phyloP scores from a whole-genome alignment of 2,797 vertebrate genomes.

The Mallotus villosus region DNA sequence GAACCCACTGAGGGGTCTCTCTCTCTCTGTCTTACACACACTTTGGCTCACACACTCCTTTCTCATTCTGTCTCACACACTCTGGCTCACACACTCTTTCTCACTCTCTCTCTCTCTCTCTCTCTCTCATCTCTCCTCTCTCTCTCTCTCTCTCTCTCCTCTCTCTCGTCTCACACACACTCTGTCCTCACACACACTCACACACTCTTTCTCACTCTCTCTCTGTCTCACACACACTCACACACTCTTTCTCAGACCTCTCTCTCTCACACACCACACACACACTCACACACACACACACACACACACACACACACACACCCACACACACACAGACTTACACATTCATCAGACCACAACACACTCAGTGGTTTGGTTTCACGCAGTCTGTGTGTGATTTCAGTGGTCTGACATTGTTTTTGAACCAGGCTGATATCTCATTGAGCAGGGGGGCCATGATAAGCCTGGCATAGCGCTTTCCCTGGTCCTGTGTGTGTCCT shows the following conservation, averaged over 20 bases:
- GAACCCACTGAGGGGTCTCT: constrained; percentile 32
- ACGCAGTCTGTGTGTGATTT: background rate
- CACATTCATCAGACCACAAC: background rate
- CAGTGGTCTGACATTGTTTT: background rate
- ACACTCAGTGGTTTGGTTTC: background rate
- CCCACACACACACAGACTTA: no score
- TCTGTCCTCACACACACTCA: background rate
- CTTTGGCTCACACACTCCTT: no score
- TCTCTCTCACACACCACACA: background rate
- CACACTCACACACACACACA: background rate
- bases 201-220: background rate
- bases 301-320: background rate
- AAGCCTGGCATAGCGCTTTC: background rate
- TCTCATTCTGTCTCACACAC: background rate
- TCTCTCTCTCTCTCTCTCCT: no score
- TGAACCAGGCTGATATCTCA: background rate
- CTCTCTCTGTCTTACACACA: background rate
- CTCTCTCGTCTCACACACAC: background rate
- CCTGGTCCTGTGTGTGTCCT: background rate
- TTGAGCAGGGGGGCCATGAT: background rate
- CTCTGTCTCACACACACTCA: background rate
- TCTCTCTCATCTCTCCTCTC: background rate
- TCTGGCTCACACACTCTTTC: background rate
- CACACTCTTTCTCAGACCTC: background rate
- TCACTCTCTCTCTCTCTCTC: background rate